Conservation (phyloP, 2,888 invertebrate species). For the Pimpla rufipes region DNA sequence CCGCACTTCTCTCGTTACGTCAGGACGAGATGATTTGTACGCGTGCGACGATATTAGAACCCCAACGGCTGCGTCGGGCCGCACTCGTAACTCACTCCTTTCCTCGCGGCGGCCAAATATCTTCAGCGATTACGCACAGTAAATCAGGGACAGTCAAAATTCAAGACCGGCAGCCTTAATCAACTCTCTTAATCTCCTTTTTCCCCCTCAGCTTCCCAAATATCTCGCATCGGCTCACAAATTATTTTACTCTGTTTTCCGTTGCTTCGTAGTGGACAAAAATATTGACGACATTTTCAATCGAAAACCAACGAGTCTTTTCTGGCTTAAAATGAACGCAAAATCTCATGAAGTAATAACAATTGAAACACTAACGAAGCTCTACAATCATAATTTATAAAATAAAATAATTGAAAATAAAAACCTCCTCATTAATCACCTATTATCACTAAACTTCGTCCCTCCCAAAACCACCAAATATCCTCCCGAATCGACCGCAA, state of each 20-base stretch:
- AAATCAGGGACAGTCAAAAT: constrained; percentile 1
- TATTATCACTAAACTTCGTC: background rate
- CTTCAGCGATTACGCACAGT: constrained; percentile 2
- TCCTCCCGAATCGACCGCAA: background rate
- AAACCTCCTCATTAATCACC: background rate
- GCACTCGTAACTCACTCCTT: constrained; percentile 56
- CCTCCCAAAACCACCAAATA: background rate
- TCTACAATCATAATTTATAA: too few relatives aligned
- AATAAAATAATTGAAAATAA: too few relatives aligned
- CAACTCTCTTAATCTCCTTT: background rate
- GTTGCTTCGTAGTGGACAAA: background rate
- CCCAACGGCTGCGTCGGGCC: constrained; percentile 6
- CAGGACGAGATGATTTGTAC: constrained; percentile 63
- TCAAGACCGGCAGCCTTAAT: background rate
- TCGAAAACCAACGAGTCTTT: too few relatives aligned
- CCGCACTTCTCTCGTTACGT: constrained; percentile 40
- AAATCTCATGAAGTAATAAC: too few relatives aligned
- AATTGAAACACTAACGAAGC: too few relatives aligned
- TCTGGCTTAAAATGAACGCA: too few relatives aligned
- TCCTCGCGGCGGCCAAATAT: constrained; percentile 38
- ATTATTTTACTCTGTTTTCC: background rate
- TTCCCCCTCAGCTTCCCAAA: background rate
- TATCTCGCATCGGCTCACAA: background rate
- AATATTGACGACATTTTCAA: too few relatives aligned
- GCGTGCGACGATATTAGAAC: constrained; percentile 53